Base-by-base conservation (phyloP, 1,140 invertebrate genomes). In the Adelges cooleyi region DNA sequence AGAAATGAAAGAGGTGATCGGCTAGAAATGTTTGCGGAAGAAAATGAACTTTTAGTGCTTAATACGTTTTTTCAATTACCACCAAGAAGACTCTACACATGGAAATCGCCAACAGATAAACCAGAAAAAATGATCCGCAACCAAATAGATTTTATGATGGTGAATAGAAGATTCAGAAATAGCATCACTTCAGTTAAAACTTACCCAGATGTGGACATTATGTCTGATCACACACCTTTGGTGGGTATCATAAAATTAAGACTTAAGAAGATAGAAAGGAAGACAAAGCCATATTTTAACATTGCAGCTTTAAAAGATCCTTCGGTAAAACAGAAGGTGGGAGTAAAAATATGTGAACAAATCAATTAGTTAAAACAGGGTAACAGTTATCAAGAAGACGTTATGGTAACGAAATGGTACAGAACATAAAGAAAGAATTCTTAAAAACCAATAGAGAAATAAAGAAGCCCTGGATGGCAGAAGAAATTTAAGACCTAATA, bases 131-230 rank as follows among this genome's bases (percentile, higher is more conserved):
- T 71, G 18, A 66, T 73, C 3, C 52, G 73, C 54, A 76, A 74
- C 66, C 73, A 74, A 67, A 75, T 75, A 56, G 73, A 75, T 62
- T 75, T 68, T 59, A 69, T 76, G 0, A 42, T 73, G 29, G 69
- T 73, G 1, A 71, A 72, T 23, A 68, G 68, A 44, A 53, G 72
- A 18, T 75, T 70, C 51, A 65, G 67, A 65, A 75, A 74, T 67
- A 65, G 48, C 54, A 27, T 74, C 0, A 73, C 68, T 51, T 68
- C 67, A 52, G 70, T 66, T 10, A 70, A 71, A 67, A 72, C 70
- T 66, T 75, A 69, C 25, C 66, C 54, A 23, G 56, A 51, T 23
- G 29, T 38, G 33, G 48, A 69, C 48, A 46, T 65, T 38, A 65
- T 38, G 22, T 73, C 71, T 8, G 73, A 75, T 67, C 72, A 76